Evolutionary conservation across 1,140 invertebrate genomes (phyloP), one percentile per base, ranked within the genome.

Genomic region (Bradysia coprophila): DNA sequence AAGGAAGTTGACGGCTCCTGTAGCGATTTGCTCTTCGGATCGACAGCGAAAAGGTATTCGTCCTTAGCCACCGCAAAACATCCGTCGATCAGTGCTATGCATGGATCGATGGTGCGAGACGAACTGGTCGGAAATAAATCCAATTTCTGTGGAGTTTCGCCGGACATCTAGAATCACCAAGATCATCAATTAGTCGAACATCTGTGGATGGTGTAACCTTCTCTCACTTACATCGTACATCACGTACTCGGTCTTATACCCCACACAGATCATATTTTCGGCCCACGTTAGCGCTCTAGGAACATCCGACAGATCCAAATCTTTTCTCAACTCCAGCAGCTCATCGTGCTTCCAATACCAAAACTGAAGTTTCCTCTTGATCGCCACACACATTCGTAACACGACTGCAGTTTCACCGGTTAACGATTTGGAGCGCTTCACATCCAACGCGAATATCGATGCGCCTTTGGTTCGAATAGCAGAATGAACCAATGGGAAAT

Each of bases 301-400:
- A 34, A 83, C 72, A 63, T 96, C 91, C 36, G 75, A 73, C 21
- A 95, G 65, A 23, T 71, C 75, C 20, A 95, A 72, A 54, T 84
- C 80, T 50, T 76, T 67, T 49, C 73, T 55, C 37, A 89, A 68
- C 39, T 83, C 72, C 39, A 77, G 68, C 59, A 95, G 91, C 45
- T 77, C 70, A 55, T 79, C 70, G 49, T 84, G 81, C 54, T 92
- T 93, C 72, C 86, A 93, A 58, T 82, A 87, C 61, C 82, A 95
- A 4, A 95, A 61, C 53, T 91, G 81, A 9, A 96, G 61, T 63
- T 84, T 85, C 51, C 83, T 69, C 59, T 83, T 84, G 0, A 93
- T 86, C 23, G 77, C 86, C 16, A 94, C 88, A 59, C 88, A 92
- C 38, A 97, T 61, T 38, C 84, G 67, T 4, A 94, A 76, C 13